Percentiles rank a stretch among this genome's conserved stretches.
Conservation (phyloP, 2,797 vertebrate species). For the Enteromius treurensis region DNA sequence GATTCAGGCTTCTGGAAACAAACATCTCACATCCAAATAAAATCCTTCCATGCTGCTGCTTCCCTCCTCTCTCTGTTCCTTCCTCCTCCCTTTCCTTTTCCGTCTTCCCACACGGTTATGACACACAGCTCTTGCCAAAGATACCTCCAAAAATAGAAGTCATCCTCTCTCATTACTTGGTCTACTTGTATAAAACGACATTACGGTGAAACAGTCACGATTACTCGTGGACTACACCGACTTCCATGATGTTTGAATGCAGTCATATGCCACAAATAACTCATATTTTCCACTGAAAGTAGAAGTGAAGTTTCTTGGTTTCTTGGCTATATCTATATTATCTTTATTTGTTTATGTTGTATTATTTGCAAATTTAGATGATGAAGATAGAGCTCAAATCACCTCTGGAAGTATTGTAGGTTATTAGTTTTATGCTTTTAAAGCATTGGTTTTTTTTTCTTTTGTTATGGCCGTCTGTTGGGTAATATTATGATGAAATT, state of each 20-base stretch:
- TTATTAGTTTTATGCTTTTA: neutral
- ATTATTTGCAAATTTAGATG: neutral
- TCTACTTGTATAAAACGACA: neutral
- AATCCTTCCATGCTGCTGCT: slow-evolving; percentile 43
- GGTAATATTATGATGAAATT: slow-evolving; percentile 1
- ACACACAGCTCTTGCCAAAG: slow-evolving; percentile 15
- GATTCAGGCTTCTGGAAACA: slow-evolving; percentile 46
- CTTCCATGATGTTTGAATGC: neutral
- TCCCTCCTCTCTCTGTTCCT: slow-evolving; percentile 29
- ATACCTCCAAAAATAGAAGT: slow-evolving; percentile 44
- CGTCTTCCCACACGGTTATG: slow-evolving; percentile 16
- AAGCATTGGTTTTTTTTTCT: neutral
- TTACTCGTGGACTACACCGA: neutral
- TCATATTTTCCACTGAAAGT: slow-evolving; percentile 38
- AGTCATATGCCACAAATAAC: neutral
- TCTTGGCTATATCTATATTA: neutral
- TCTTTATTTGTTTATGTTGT: neutral
- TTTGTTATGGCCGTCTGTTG: slow-evolving; percentile 3
- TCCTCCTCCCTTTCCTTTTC: slow-evolving; percentile 19
- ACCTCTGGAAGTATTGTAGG: neutral
- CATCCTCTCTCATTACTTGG: slow-evolving; percentile 19
- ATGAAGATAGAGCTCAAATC: neutral
- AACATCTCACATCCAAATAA: slow-evolving; percentile 35
- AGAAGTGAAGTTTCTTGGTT: slow-evolving; percentile 14
- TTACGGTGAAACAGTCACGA: slow-evolving; percentile 16